A percentile compares a stretch with the other conserved stretches of the same genome.
Evolutionary conservation across 2,888 invertebrate genomes (phyloP).

Genomic region (Gastracanthus pulcherrimus): DNA sequence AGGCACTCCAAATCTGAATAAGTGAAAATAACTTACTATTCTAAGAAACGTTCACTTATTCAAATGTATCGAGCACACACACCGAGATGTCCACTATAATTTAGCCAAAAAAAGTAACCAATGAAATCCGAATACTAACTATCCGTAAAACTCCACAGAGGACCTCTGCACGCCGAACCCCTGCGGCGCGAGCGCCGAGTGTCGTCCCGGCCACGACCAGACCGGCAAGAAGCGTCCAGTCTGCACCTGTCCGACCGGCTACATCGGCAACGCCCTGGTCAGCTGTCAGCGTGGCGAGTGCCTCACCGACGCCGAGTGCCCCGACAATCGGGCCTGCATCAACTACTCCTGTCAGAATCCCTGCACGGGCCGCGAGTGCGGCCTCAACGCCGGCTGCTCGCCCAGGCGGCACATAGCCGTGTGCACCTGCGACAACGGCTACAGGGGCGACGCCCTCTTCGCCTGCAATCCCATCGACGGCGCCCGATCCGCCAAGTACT

Average conservation of each 20-base stretch:
- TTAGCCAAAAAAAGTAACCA: too few species aligned
- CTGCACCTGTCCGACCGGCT: slow-evolving; percentile 89
- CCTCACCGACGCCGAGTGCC: slow-evolving; percentile 86
- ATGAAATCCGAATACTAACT: neutral
- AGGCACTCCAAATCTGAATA: too few species aligned
- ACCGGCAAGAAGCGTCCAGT: slow-evolving; percentile 90
- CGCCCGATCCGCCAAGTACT: slow-evolving; percentile 46
- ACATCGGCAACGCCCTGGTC: slow-evolving; percentile 87
- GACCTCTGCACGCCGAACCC: slow-evolving; percentile 93
- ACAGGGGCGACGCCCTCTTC: slow-evolving; percentile 81
- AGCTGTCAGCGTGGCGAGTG: slow-evolving; percentile 90
- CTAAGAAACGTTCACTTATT: too few species aligned
- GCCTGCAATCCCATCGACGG: slow-evolving; percentile 77
- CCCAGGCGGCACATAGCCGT: slow-evolving; percentile 89
- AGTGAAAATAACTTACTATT: too few species aligned
- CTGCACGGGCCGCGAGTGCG: slow-evolving; percentile 87
- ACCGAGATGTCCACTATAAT: too few species aligned
- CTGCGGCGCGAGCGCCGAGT: slow-evolving; percentile 89
- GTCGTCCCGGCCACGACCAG: slow-evolving; percentile 90
- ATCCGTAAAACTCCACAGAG: slow-evolving; percentile 77
- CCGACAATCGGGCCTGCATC: slow-evolving; percentile 87
- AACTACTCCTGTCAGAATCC: slow-evolving; percentile 85
- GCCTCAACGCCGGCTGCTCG: slow-evolving; percentile 86
- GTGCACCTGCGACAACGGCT: slow-evolving; percentile 88
- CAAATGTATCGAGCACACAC: too few species aligned